Evolutionary conservation across 2,797 vertebrate genomes (phyloP), one percentile per base, ranked within the genome.

Genomic region (Acomys russatus): DNA sequence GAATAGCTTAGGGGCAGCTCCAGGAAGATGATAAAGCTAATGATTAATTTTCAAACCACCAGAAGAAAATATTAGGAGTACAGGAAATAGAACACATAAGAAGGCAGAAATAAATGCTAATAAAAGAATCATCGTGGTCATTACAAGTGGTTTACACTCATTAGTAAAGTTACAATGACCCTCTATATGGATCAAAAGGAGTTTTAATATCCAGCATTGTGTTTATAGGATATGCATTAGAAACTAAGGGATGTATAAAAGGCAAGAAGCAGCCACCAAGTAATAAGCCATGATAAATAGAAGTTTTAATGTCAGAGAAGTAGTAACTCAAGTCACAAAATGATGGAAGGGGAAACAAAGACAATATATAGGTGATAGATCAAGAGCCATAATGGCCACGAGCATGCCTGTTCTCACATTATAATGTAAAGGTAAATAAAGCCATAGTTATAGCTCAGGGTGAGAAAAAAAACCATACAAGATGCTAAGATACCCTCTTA

Each of bases 21-120:
- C 9, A 38, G 51, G 14, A 77, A 94, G 25, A 78, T 61, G 88
- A 84, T 84, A 92, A 80, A 70, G n/a, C 74, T 22, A 89, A 54
- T 87, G 51, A 66, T n/a, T 76, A 88, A 86, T 38, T 91, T 94
- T 66, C 38, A 77, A 66, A 83, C 33, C 18, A 90, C n/a, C 12
- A 74, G 49, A 87, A 96, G 73, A 88, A 94, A 88, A 85, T 88
- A 70, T 56, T 94, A 87, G 2, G 83, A 38, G 18, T 38, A 70
- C 38, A 6, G 14, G 93, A 82, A 96, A 56, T 49, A 94, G 5
- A 86, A 68, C 87, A 51, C 18, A 71, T 44, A 73, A 88, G 74
- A 66, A 80, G 51, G 18, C 56, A 93, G 56, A 94, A 92, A 89
- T 95, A 90, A 93, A 90, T 80, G 77, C 84, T 83, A 86, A 54